These are phyloP conservation scores for Napeogenes sylphis DNA, from an alignment of 2,888 invertebrate genomes.

Conservation along the genomic window DNA sequence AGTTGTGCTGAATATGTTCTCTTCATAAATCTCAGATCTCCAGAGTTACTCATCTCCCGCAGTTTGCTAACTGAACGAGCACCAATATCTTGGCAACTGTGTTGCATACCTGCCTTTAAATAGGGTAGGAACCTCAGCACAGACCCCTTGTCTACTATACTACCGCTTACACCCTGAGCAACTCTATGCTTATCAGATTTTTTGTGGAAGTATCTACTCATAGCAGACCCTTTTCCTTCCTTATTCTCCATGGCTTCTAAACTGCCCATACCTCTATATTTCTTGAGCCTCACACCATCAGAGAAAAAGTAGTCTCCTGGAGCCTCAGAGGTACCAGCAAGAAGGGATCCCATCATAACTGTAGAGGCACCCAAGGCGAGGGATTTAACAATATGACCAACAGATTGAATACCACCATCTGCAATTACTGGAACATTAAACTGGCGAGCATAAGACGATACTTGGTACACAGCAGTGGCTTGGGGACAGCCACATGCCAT, in stretches of 20 bases:
- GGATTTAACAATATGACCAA: conserved; percentile 98
- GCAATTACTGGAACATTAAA: conserved; percentile 98
- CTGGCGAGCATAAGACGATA: conserved; percentile 91
- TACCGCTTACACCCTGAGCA: conserved; percentile 98
- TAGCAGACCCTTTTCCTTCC: conserved; percentile 88
- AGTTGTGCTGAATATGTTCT: conserved; percentile 96
- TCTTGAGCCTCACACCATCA: conserved; percentile 97
- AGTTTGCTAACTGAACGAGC: conserved; percentile 82
- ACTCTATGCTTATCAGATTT: conserved; percentile 97
- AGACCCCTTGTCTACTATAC: conserved; percentile 98
- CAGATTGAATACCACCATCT: conserved; percentile 98
- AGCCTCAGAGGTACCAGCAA: conserved; percentile 98
- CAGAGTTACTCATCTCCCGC: conserved; percentile 87
- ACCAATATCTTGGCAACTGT: conserved; percentile 98
- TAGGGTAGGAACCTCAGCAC: conserved; percentile 97
- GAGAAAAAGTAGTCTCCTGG: conserved; percentile 99
- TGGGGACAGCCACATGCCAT: conserved; percentile 99
- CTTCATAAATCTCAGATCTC: conserved; percentile 95
- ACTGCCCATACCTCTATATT: conserved; percentile 99
- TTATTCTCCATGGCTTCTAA: conserved; percentile 98
- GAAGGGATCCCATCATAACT: conserved; percentile 99
- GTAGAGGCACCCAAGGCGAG: conserved; percentile 94
- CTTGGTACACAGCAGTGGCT: conserved; percentile 98
- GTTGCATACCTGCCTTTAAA: conserved; percentile 95
- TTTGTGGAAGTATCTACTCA: conserved; percentile 90